Evolutionary conservation across 1,140 invertebrate species (phyloP).

Genomic region (Orius laevigatus): DNA sequence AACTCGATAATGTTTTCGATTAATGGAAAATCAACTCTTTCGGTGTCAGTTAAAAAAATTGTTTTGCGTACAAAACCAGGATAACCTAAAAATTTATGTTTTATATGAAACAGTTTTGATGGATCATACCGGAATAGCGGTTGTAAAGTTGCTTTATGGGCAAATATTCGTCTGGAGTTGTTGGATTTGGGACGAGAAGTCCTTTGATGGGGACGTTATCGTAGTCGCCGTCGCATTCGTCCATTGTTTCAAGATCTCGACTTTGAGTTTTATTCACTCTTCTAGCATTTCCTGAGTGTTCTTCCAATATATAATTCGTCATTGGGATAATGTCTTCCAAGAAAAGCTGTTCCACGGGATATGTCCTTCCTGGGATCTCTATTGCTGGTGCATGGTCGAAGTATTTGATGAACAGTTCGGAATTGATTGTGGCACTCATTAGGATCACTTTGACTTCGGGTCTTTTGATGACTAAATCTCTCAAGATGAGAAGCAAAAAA

Average conservation of each 20-base stretch:
- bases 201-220: slow-evolving; percentile 34
- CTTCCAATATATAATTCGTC: slow-evolving; percentile 50
- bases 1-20: slow-evolving; percentile 50
- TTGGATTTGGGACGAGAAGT: slow-evolving; percentile 33
- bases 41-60: slow-evolving; percentile 57
- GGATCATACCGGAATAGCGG: slow-evolving; percentile 34
- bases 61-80: slow-evolving; percentile 33
- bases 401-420: slow-evolving; percentile 59
- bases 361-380: slow-evolving; percentile 55
- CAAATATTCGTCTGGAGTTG: slow-evolving; percentile 48
- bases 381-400: slow-evolving; percentile 52
- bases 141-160: slow-evolving; percentile 41
- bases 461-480: slow-evolving; percentile 46
- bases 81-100: background rate
- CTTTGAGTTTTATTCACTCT: slow-evolving; percentile 38
- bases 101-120: background rate
- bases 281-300: slow-evolving; percentile 46
- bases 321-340: slow-evolving; percentile 58
- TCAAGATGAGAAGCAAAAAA: slow-evolving; percentile 64
- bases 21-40: slow-evolving; percentile 63
- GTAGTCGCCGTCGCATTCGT: slow-evolving; percentile 39
- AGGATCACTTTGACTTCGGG: slow-evolving; percentile 63
- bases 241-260: slow-evolving; percentile 28
- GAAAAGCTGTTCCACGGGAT: slow-evolving; percentile 62
- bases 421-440: slow-evolving; percentile 78